Evolutionary conservation across 2,113 vertebrate genomes (phyloP), one percentile per base, ranked within the genome.

Genomic region (Struthio camelus): DNA sequence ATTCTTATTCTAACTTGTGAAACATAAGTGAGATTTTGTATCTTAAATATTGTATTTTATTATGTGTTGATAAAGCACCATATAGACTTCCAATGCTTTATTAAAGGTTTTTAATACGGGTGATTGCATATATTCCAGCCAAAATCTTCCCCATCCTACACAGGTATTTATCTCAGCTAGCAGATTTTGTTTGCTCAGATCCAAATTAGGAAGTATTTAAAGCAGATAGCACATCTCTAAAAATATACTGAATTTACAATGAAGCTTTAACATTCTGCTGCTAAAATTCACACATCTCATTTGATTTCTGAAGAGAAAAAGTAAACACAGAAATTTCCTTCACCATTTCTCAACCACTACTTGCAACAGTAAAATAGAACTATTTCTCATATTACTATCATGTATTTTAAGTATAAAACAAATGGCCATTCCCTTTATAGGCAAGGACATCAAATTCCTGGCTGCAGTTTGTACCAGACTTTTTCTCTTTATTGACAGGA

Each of bases 151-250:
- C 40, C 71, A 92, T 94, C 85, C 79, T 93, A 83, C 95, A 81
- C 53, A 94, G 92, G 95, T 96, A 96, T 96, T 97, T 97, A 93
- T 95, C 92, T 96, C 93, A 92, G 93, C 93, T 89, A 86, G 69
- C 94, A 97, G 92, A 97, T 96, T 96, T 92, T 97, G 94, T 97
- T 97, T 94, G 82, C 87, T 95, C 24, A 90, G 93, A 96, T 96
- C 92, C 85, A 97, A 97, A 97, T 91, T 94, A 97, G 91, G 96
- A 88, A 96, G 92, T 87, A 96, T 97, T 97, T 97, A 96, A 97
- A 97, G 88, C 86, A 94, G 93, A 90, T 88, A 96, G 85, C 87
- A 85, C 88, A 86, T 91, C 69, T 94, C 88, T 93, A 96, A 97
- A 97, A 97, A 93, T 94, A 96, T n/a, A 94, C 84, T 96, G 97